These are phyloP conservation scores for Drosophila punjabiensis DNA, from an alignment of 1,140 invertebrate species.

Conservation along the genomic window DNA sequence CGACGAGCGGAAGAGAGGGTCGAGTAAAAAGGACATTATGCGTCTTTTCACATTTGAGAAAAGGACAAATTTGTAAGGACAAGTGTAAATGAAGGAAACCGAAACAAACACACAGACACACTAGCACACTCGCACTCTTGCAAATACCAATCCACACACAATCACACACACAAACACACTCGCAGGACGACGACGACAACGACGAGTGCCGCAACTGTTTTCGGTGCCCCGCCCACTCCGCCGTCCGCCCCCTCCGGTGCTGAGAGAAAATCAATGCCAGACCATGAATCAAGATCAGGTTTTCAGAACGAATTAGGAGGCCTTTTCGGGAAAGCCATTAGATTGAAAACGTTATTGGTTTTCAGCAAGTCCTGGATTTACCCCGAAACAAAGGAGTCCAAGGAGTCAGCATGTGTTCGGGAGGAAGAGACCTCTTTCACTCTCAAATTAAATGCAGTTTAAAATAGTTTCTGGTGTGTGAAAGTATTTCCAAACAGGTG, in stretches of 20 bases:
- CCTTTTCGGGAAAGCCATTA: constrained; percentile 12
- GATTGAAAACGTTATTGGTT: constrained; percentile 19
- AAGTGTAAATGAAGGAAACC: constrained; percentile 80
- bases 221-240: constrained; percentile 30
- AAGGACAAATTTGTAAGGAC: constrained; percentile 84
- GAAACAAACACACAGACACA: constrained; percentile 60
- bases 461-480: background rate
- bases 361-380: constrained; percentile 6
- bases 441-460: background rate
- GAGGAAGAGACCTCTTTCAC: no score
- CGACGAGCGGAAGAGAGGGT: constrained; percentile 22
- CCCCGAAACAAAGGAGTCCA: background rate
- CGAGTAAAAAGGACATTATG: constrained; percentile 82
- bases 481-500: background rate
- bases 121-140: constrained; percentile 28
- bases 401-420: background rate
- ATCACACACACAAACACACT: constrained; percentile 14
- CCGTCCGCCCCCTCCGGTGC: constrained; percentile 43
- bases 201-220: constrained; percentile 41
- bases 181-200: constrained; percentile 11
- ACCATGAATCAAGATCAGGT: constrained; percentile 58
- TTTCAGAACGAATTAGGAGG: constrained; percentile 41
- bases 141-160: constrained; percentile 31
- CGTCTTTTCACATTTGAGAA: constrained; percentile 84
- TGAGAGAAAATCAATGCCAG: constrained; percentile 77